Conservation (phyloP, 2,888 invertebrate genomes). For the Bhutanitis thaidina region DNA sequence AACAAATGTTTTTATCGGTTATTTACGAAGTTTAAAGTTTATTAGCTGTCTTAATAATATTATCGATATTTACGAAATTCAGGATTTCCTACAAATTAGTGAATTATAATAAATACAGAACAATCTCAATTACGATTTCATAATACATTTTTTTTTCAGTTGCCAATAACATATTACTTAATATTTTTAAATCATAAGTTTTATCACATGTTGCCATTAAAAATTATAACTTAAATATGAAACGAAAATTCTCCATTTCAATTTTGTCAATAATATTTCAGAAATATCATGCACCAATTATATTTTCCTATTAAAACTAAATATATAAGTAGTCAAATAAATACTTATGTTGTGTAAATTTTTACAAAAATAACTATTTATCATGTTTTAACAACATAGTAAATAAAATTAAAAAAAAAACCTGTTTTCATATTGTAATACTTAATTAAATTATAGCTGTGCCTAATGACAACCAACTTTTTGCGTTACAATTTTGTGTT, state of each 20-base stretch:
- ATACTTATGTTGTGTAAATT: conserved; percentile 22
- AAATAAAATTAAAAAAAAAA: conserved; percentile 52
- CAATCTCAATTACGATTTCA: background rate
- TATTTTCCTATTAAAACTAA: conserved; percentile 29
- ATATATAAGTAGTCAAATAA: conserved; percentile 24
- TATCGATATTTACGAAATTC: no score
- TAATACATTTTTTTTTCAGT: background rate
- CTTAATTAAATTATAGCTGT: conserved; percentile 44
- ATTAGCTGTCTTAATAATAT: no score
- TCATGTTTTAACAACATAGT: conserved; percentile 70
- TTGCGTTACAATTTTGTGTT: background rate
- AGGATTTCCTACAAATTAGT: background rate
- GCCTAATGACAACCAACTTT: background rate
- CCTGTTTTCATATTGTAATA: conserved; percentile 55
- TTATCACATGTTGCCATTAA: conserved; percentile 10
- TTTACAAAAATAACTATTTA: conserved; percentile 66
- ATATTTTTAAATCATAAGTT: background rate
- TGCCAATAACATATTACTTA: background rate
- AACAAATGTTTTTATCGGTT: no score
- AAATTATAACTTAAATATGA: conserved; percentile 20
- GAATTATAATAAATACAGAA: background rate
- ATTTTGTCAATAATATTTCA: conserved; percentile 22
- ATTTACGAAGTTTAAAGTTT: no score
- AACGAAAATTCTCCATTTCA: conserved; percentile 10
- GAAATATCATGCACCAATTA: conserved; percentile 53